Conservation (phyloP, 1,140 invertebrate species). For the Physella acuta region DNA sequence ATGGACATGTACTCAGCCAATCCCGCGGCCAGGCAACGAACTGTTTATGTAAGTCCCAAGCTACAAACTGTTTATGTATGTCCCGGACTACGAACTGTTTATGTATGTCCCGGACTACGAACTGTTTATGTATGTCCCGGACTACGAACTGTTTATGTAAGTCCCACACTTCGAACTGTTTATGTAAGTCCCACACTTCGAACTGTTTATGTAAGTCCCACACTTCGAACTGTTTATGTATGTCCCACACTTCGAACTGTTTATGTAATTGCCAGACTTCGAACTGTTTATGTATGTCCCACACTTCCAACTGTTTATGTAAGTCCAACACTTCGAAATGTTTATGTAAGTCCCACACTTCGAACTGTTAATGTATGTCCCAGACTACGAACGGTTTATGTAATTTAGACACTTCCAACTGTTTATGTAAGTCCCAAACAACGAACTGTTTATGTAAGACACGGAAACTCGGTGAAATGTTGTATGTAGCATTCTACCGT, state of each 20-base stretch:
- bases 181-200: not conserved
- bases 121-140: constrained; percentile 42
- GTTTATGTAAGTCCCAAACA: not conserved
- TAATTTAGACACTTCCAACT: not conserved
- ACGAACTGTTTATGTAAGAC: not conserved
- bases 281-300: not conserved
- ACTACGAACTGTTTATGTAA: not conserved
- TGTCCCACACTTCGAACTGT: not conserved
- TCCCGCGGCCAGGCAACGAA: constrained; percentile 53
- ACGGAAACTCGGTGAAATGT: not conserved
- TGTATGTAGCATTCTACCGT: not conserved
- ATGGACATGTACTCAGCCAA: constrained; percentile 50
- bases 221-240: not conserved
- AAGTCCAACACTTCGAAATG: not conserved
- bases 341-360: not conserved
- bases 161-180: not conserved
- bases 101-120: constrained; percentile 33
- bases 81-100: constrained; percentile 33
- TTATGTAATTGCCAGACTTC: not conserved
- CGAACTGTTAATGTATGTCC: not conserved
- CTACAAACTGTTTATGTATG: constrained; percentile 43
- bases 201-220: not conserved
- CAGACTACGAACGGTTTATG: not conserved
- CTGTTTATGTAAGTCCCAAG: constrained; percentile 42
- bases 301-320: not conserved